Base-by-base conservation (phyloP, 1,140 invertebrate genomes). In the Centruroides sculpturatus region DNA sequence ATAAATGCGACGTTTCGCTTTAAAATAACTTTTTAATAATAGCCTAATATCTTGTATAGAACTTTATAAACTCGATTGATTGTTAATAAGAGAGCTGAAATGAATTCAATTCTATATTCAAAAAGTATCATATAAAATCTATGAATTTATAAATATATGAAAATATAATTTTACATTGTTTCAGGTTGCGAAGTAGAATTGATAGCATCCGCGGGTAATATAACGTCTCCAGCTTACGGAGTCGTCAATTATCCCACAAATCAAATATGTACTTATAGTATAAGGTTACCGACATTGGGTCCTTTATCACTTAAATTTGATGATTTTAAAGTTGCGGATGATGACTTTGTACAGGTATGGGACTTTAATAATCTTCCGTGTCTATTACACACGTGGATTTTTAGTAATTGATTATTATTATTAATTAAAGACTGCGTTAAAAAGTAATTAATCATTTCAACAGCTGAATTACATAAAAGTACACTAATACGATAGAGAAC, bases 291-390 rank as follows among this genome's bases (percentile, higher is more conserved):
- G 1, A 81, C 82, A 35, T 82, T 85, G 49, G 65, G 87, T 12
- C 85, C 90, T 1, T 73, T 97, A 3, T 93, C 91, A 1, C 73
- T 96, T 4, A 89, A 87, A 72, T 93, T 95, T 67, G 81, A 86
- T 65, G 81, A 84, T 60, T 93, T 95, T 69, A 81, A 84, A 63
- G 85, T 96, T 53, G 86, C 92, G 69, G 80, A 83, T 68, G 86
- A 88, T 53, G 92, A 96, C 71, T 82, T 82, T 64, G 86, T 95
- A 7, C 86, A 91, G 81, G 81, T 81, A 73, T 69, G 57, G 8
- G 23, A 23, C 23, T 23, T 23, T 23, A 23, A 23, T 2, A 23
- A 23, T 66, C 35, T 49, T 54, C 12, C 58, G 66, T 11, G 57
- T 49, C 1, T 3, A 59, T 57, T 36, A 50, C 57, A 6, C 63